Evolutionary conservation across 2,888 invertebrate genomes (phyloP).

Genomic region (Gibbula magus): DNA sequence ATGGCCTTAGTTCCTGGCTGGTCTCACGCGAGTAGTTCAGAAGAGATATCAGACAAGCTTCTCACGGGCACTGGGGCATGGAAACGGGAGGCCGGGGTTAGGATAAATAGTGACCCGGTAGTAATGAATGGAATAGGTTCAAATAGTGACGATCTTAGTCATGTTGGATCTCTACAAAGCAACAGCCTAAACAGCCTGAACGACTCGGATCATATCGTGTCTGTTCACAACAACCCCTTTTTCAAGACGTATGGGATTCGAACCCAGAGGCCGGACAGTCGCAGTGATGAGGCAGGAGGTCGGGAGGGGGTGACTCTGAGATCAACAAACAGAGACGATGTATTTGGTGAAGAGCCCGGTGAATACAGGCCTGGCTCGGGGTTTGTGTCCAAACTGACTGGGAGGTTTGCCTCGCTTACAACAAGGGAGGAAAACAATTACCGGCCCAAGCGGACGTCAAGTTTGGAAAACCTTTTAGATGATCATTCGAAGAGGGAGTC

Average conservation of each 20-base stretch:
- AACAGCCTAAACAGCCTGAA: background rate
- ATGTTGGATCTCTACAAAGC: too few species aligned
- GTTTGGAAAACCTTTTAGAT: slow-evolving; percentile 59
- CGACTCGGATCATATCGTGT: slow-evolving; percentile 36
- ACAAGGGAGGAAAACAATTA: slow-evolving; percentile 35
- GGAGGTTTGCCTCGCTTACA: slow-evolving; percentile 54
- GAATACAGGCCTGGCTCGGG: slow-evolving; percentile 69
- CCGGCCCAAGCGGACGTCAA: slow-evolving; percentile 54
- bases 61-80: slow-evolving; percentile 23
- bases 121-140: slow-evolving; percentile 22
- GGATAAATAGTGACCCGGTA: slow-evolving; percentile 2
- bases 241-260: slow-evolving; percentile 44
- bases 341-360: slow-evolving; percentile 46
- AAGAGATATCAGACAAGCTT: slow-evolving; percentile 14
- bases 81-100: slow-evolving; percentile 31
- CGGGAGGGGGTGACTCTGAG: background rate
- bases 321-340: slow-evolving; percentile 2
- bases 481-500: slow-evolving; percentile 24
- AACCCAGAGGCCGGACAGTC: background rate
- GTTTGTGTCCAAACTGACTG: slow-evolving; percentile 69
- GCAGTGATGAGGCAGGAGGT: background rate
- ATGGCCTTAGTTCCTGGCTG: slow-evolving; percentile 54
- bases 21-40: slow-evolving; percentile 39
- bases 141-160: slow-evolving; percentile 3
- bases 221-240: slow-evolving; percentile 46